Evolutionary conservation across 92 coral and sea anemone species (phyloP), one percentile per base, ranked within the genome.

Genomic region (Zoanthus sociatus): DNA sequence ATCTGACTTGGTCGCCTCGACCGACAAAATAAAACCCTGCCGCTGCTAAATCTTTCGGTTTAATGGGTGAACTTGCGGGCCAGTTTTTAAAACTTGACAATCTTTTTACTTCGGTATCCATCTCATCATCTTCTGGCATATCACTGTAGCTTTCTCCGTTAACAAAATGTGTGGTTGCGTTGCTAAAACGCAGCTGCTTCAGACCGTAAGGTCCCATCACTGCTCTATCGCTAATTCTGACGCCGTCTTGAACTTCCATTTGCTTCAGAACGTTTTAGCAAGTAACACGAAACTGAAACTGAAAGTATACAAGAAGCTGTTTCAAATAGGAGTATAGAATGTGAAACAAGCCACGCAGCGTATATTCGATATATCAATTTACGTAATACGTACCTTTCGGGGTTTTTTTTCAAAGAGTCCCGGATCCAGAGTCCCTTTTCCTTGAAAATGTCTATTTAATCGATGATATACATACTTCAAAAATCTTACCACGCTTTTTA

Each of bases 1-100:
- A 97, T 7, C 87, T 84, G 0, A 97, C 99, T 79, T 86, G 91
- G 77, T 97, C 99, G 13, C 92, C 93, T 45, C 78, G 32, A 55
- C 97, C 98, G 0, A 87, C 78, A 45, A 77, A 90, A 71, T 93
- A 95, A 76, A 97, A 97, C 3, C 99, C 99, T 0, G 98, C 97
- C 58, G 87, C 90, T 2, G 97, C 98, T 21, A 97, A 79, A 46
- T 91, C 93, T 15, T 21, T 70, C 30, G 98, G 95, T 56, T 92
- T 71, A 4, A 97, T 74, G n/a, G 98, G 93, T 30, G 86, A 86
- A 45, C 71, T 21, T 42, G 42, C 66, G 0, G 99, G 94, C 99
- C 99, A 97, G 31, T 83, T 70, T 44, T 58, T 61, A 78, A 92
- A 97, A 3, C 95, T 92, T 13, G 88, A 89, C 5, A 95, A 91